Evolutionary conservation across 2,888 invertebrate genomes (phyloP).

Genomic region (Chromoteleia sp.): DNA sequence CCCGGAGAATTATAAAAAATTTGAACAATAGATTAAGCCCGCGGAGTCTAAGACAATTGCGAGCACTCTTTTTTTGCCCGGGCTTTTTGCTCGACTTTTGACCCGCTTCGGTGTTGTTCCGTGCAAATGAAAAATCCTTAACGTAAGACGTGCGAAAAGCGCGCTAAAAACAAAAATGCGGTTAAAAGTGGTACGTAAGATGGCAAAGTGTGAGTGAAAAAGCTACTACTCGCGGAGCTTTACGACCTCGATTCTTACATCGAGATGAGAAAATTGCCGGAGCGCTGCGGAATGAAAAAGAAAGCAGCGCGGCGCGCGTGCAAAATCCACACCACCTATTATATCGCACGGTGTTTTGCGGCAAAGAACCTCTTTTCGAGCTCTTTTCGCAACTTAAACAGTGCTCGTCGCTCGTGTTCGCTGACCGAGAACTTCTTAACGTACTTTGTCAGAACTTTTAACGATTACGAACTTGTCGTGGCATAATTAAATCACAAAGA

Average conservation of each 20-base stretch:
- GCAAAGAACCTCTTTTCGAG: constrained; percentile 67
- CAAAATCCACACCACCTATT: constrained; percentile 68
- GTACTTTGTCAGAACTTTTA: constrained; percentile 64
- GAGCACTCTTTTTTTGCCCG: constrained; percentile 24
- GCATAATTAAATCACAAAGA: constrained; percentile 67
- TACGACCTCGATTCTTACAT: constrained; percentile 70
- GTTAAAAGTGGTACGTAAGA: constrained; percentile 64
- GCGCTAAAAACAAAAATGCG: constrained; percentile 65
- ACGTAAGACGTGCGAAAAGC: constrained; percentile 63
- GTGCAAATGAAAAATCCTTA: constrained; percentile 69
- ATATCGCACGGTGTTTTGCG: constrained; percentile 68
- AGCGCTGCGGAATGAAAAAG: constrained; percentile 64
- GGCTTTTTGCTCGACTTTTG: constrained; percentile 51
- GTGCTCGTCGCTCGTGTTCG: constrained; percentile 63
- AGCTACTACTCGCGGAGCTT: constrained; percentile 65
- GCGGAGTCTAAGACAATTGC: constrained; percentile 47
- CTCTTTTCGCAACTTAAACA: constrained; percentile 67
- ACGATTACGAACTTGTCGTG: constrained; percentile 64
- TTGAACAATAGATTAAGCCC: constrained; percentile 48
- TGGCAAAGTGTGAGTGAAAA: constrained; percentile 50
- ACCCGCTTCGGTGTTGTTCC: constrained; percentile 52
- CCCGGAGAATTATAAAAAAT: constrained; percentile 51
- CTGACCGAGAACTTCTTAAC: constrained; percentile 68
- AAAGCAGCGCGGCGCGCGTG: constrained; percentile 57
- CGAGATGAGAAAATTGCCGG: constrained; percentile 69